A percentile compares a stretch with the other conserved stretches of the same genome.
Evolutionary conservation across 2,113 vertebrate species (phyloP).

Genomic region (Mohoua ochrocephala): DNA sequence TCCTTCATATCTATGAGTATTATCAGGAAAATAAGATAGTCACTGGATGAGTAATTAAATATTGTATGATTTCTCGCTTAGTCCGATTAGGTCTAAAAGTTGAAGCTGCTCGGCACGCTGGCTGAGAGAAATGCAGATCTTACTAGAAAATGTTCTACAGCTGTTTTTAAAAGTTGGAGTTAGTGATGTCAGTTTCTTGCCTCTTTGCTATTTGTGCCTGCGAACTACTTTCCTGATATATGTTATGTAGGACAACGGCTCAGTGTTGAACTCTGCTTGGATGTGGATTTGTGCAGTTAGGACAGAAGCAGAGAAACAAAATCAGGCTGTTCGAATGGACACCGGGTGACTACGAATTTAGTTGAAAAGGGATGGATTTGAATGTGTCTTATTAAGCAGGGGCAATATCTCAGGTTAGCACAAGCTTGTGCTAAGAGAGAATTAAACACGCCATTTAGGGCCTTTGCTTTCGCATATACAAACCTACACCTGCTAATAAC

Average conservation of each 20-base stretch:
- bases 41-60: neutral
- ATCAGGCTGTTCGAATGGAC: neutral
- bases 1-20: neutral
- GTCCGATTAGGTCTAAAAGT: neutral
- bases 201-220: neutral
- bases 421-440: neutral
- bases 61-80: neutral
- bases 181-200: neutral
- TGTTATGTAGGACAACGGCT: neutral
- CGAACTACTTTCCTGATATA: neutral
- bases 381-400: neutral
- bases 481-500: neutral
- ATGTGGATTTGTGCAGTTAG: neutral
- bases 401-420: neutral
- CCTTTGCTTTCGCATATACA: neutral
- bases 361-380: neutral
- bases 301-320: neutral
- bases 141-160: neutral
- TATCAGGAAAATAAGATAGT: neutral
- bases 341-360: neutral
- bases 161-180: neutral
- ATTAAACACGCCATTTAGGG: accelerated
- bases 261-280: neutral
- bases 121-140: neutral
- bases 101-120: neutral